Base-by-base conservation (phyloP, 2,797 vertebrate species). In the Urocyon cinereoargenteus region DNA sequence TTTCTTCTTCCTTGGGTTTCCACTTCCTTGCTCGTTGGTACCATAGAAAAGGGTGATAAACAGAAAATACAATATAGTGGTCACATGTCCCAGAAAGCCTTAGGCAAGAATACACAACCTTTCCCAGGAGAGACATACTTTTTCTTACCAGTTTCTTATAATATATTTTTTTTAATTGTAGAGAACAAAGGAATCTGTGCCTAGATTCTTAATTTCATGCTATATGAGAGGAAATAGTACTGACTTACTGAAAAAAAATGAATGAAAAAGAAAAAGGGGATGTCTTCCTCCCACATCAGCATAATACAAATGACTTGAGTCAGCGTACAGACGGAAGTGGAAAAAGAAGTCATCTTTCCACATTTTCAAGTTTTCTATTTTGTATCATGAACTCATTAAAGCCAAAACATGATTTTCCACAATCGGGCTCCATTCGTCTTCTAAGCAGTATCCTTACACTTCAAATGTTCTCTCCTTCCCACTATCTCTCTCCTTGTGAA, bases 241-340 rank as follows among this genome's bases (percentile, higher is more conserved):
- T 40, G 34, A 85, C 0, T 86, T n/a, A 53, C 0, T 24, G 24
- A 36, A 86, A 82, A 57, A 68, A 12, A 49, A 3, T 18, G 5
- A 2, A 75, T 75, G 22, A 75, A 21, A 64, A 68, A 45, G 7
- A 28, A 68, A 86, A 49, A 15, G 22, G 26, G 78, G 7, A 72
- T 1, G 0, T 2, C 1, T 24, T 72, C 34, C 36, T 34, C 14
- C 22, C 1, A 45, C 73, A 45, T 53, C 10, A 22, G 18, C 3
- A 8, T 66, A 18, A 45, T 49, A 51, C 5, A 28, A 8, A 45
- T 36, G 1, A 51, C 2, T 28, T 49, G 13, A 90, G 26, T 75
- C 22, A 79, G 45, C 1, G 3, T 15, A 61, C 85, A 86, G 5
- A 79, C 36, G 22, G 6, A 64, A 73, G 1, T 53, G 21, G 22